These are phyloP conservation scores for Pelobates cultripes DNA, from an alignment of 2,797 vertebrate genomes.

Conservation along the genomic window DNA sequence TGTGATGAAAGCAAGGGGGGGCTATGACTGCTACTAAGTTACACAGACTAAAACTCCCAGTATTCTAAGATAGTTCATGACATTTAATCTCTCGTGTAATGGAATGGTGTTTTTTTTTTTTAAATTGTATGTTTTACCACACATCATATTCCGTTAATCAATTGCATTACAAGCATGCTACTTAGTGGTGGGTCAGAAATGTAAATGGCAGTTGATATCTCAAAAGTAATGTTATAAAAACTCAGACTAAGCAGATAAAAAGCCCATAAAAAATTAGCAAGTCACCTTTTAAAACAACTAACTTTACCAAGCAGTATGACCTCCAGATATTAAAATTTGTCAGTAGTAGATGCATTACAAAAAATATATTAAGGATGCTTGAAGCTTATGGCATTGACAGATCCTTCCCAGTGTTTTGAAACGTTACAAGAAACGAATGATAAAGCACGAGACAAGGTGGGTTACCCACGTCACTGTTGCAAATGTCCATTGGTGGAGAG, in stretches of 20 bases:
- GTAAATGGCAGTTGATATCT: neutral
- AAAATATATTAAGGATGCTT: conserved; percentile 3
- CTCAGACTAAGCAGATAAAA: neutral
- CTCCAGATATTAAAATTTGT: conserved; percentile 25
- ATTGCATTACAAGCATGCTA: too few species aligned
- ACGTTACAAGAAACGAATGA: neutral
- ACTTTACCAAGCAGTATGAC: conserved; percentile 28
- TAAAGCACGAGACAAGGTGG: conserved; percentile 8
- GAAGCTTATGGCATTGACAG: neutral
- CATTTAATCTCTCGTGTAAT: too few species aligned
- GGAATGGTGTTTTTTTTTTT: too few species aligned
- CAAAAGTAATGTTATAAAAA: neutral
- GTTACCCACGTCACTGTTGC: neutral
- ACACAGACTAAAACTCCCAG: too few species aligned
- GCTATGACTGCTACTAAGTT: too few species aligned
- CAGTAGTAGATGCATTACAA: conserved; percentile 42
- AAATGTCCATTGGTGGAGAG: conserved; percentile 11
- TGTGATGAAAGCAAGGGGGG: too few species aligned
- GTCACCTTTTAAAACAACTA: conserved; percentile 13
- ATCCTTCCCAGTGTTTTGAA: conserved; percentile 23
- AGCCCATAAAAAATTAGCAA: neutral
- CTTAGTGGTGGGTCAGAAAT: too few species aligned
- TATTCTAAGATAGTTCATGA: too few species aligned
- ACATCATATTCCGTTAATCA: too few species aligned
- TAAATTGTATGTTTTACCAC: too few species aligned